Conservation (phyloP, 2,113 vertebrate genomes). For the Haemorhous mexicanus region DNA sequence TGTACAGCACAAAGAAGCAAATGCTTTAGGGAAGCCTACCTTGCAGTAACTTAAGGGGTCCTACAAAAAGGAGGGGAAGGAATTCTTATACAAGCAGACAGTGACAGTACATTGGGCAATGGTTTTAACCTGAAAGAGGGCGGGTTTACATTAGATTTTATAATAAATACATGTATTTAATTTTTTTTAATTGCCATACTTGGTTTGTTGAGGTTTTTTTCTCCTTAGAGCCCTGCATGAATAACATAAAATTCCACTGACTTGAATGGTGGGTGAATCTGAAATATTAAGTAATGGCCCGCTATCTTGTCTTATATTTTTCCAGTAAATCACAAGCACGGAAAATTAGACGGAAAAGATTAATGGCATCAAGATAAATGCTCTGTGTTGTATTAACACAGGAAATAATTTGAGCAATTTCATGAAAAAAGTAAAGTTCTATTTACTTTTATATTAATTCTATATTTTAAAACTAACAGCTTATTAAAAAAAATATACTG, state of each 20-base stretch:
- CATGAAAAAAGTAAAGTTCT: neutral
- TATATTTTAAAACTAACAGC: neutral
- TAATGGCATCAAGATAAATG: neutral
- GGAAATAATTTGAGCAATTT: neutral
- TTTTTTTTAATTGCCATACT: neutral
- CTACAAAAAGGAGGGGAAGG: neutral
- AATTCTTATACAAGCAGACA: neutral
- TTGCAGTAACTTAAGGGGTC: neutral
- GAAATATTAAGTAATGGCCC: neutral
- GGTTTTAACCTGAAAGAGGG: neutral
- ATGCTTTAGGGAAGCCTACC: neutral
- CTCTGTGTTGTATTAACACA: neutral
- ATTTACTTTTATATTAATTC: neutral
- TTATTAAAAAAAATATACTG: neutral
- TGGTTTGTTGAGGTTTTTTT: fast-evolving
- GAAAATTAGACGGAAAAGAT: neutral
- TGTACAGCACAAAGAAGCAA: neutral
- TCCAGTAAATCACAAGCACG: neutral
- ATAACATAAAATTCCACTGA: neutral
- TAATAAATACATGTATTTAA: neutral
- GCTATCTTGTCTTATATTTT: neutral
- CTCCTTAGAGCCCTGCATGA: neutral
- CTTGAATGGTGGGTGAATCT: neutral
- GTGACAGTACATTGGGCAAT: neutral
- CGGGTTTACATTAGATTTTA: neutral